These are phyloP conservation scores for Hyperopisus bebe DNA, from an alignment of 2,113 vertebrate genomes.

Conservation along the genomic window DNA sequence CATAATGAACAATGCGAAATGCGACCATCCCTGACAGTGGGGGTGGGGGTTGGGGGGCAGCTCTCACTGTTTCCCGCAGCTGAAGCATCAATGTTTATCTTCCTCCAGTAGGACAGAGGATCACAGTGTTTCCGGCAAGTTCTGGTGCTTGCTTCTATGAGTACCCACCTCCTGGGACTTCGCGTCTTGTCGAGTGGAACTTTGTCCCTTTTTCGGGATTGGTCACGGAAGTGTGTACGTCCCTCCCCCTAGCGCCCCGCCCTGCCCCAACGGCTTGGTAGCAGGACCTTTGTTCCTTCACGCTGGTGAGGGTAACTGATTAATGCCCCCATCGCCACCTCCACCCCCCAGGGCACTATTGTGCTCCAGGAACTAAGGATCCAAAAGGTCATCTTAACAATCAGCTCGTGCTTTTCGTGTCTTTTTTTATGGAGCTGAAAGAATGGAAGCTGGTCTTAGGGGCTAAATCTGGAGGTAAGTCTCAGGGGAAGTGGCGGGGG, in stretches of 20 bases:
- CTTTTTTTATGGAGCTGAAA: neutral
- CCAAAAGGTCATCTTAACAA: slow-evolving; percentile 23
- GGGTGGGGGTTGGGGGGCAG: neutral
- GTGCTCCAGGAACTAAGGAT: neutral
- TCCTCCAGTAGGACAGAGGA: neutral
- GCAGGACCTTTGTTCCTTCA: slow-evolving; percentile 50
- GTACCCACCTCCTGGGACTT: neutral
- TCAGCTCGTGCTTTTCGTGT: neutral
- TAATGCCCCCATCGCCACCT: slow-evolving; percentile 33
- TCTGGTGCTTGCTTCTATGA: neutral
- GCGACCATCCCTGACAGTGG: neutral
- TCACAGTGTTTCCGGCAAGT: neutral
- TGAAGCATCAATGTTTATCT: neutral
- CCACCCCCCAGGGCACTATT: neutral
- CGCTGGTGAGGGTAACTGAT: slow-evolving; percentile 46
- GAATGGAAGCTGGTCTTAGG: neutral
- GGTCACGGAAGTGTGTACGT: no score
- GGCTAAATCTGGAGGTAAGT: slow-evolving; percentile 15
- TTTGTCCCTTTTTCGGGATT: neutral
- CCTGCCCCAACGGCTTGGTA: neutral
- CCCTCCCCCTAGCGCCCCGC: neutral
- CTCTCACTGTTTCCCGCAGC: slow-evolving; percentile 3
- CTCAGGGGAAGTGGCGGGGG: neutral
- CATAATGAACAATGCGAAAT: slow-evolving; percentile 11
- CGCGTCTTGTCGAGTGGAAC: neutral